These are phyloP conservation scores for Antheraea yamamai DNA, from an alignment of 2,888 invertebrate genomes.

Conservation along the genomic window DNA sequence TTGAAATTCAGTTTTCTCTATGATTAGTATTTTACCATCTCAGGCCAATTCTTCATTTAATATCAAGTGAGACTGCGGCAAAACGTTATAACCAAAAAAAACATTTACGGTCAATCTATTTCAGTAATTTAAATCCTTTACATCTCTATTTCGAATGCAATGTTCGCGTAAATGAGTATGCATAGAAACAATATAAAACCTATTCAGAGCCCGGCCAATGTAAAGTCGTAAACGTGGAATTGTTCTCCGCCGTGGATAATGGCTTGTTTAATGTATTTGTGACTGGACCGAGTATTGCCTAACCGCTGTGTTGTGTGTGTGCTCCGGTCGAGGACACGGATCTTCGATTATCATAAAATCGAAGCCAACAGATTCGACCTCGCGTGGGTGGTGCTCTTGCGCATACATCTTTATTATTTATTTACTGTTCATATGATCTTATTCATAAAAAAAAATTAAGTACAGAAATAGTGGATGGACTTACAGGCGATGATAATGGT, in stretches of 20 bases:
- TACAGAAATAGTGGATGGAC: not conserved
- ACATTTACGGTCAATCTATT: not conserved
- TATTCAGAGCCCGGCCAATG: slow-evolving; percentile 70
- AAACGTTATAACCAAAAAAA: not conserved
- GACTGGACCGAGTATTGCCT: slow-evolving; percentile 57
- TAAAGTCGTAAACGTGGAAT: slow-evolving; percentile 76
- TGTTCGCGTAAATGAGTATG: slow-evolving; percentile 58
- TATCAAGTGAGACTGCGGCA: not conserved
- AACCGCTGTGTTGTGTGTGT: slow-evolving; percentile 54
- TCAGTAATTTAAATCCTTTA: not conserved
- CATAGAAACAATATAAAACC: slow-evolving; percentile 65
- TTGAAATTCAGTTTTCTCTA: not conserved
- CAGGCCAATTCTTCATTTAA: not conserved
- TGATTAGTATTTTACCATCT: not conserved
- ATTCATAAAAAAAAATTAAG: not conserved
- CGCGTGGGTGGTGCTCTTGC: slow-evolving; percentile 69
- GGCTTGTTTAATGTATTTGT: slow-evolving; percentile 65
- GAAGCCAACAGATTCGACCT: slow-evolving; percentile 52
- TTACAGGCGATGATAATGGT: no score
- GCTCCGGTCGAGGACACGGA: slow-evolving; percentile 64
- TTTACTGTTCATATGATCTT: not conserved
- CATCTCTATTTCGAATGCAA: not conserved
- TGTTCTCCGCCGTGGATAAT: slow-evolving; percentile 66
- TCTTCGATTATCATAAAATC: slow-evolving; percentile 82
- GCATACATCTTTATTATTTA: slow-evolving; percentile 29